A percentile compares a stretch with the other conserved stretches of the same genome.
Conservation (phyloP, 1,140 invertebrate species). For the Babylonia areolata region DNA sequence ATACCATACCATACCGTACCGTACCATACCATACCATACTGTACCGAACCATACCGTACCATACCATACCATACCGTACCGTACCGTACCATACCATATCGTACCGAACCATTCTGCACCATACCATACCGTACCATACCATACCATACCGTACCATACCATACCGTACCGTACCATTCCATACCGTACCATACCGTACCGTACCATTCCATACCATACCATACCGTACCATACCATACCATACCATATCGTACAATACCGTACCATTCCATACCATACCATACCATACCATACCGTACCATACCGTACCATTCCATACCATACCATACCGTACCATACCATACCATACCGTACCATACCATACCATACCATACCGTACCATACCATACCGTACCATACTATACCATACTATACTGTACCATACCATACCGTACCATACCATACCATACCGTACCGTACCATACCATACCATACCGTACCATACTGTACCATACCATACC, state of each 20-base stretch:
- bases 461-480: conserved; percentile 14
- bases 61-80: too few relatives aligned
- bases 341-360: conserved; percentile 59
- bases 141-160: conserved; percentile 52
- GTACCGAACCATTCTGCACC: conserved; percentile 43
- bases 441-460: conserved; percentile 10
- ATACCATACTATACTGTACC: conserved; percentile 3
- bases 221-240: conserved; percentile 13
- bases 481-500: not conserved
- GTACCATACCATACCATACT: too few relatives aligned
- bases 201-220: conserved; percentile 56
- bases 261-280: too few relatives aligned
- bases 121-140: conserved; percentile 43
- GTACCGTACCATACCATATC: too few relatives aligned
- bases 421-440: conserved; percentile 9
- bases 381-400: conserved; percentile 12
- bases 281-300: conserved; percentile 17
- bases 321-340: conserved; percentile 49
- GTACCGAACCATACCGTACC: too few relatives aligned
- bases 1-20: too few relatives aligned
- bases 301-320: conserved; percentile 53
- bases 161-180: conserved; percentile 59
- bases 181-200: conserved; percentile 57
- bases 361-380: conserved; percentile 57
- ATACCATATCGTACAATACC: too few relatives aligned